A percentile compares a stretch with the other conserved stretches of the same genome.
phyloP scores from a whole-genome alignment of 1,140 invertebrate species.

The Dryas iulia region DNA sequence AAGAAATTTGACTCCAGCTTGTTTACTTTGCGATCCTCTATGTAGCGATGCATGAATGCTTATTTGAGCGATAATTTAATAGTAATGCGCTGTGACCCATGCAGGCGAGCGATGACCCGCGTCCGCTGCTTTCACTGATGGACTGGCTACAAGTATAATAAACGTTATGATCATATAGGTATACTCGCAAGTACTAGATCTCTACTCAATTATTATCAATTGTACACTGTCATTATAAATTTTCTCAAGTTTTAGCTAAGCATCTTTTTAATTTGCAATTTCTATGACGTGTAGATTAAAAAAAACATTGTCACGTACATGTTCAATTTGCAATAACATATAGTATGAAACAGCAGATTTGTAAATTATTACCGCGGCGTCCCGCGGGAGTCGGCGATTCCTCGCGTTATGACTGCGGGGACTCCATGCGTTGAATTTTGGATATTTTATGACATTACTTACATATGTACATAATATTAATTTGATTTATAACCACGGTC shows the following conservation, averaged over 20 bases:
- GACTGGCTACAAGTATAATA: too few relatives aligned
- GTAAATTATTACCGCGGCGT: not conserved
- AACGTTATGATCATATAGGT: too few relatives aligned
- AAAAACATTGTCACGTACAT: not conserved
- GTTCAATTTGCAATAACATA: not conserved
- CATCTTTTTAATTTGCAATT: too few relatives aligned
- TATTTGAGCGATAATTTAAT: not conserved
- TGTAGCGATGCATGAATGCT: not conserved
- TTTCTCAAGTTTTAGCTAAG: too few relatives aligned
- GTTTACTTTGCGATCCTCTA: not conserved
- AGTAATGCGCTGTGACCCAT: too few relatives aligned
- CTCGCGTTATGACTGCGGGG: not conserved
- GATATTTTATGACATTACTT: not conserved
- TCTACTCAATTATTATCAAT: too few relatives aligned
- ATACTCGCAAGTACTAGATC: too few relatives aligned
- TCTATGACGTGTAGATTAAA: too few relatives aligned
- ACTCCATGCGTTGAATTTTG: not conserved
- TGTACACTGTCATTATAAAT: too few relatives aligned
- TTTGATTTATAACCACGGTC: not conserved
- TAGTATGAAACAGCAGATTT: not conserved
- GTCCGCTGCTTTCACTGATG: too few relatives aligned
- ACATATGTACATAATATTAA: not conserved
- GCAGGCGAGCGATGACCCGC: too few relatives aligned
- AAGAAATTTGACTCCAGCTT: conserved; percentile 5
- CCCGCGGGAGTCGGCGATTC: not conserved